Percentiles rank a stretch among this genome's conserved stretches.
These are phyloP conservation scores for Hyposoter dolosus DNA, from an alignment of 2,888 invertebrate genomes.

Conservation along the genomic window DNA sequence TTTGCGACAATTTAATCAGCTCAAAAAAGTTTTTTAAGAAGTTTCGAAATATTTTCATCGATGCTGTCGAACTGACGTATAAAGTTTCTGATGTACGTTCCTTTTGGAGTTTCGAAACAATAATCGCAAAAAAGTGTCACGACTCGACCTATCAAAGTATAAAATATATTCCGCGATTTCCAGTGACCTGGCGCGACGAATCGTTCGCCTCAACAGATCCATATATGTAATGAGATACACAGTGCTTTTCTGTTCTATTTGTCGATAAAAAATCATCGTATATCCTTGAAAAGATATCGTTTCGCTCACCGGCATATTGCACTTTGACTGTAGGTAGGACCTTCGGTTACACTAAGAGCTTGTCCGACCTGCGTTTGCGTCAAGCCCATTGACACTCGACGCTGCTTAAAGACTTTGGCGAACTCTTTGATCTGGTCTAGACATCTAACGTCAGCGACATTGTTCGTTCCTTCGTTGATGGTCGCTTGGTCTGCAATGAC, in stretches of 20 bases:
- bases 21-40: background rate
- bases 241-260: slow-evolving; percentile 61
- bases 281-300: slow-evolving; percentile 40
- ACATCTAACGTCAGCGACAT: slow-evolving; percentile 98
- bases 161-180: slow-evolving; percentile 77
- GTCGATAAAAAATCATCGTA: slow-evolving; percentile 37
- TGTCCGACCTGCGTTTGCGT: slow-evolving; percentile 99
- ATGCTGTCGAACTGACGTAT: background rate
- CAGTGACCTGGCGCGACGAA: slow-evolving; percentile 82
- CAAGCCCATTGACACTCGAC: slow-evolving; percentile 96
- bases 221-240: slow-evolving; percentile 12
- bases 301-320: slow-evolving; percentile 97
- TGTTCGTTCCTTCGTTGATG: slow-evolving; percentile 96
- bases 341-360: slow-evolving; percentile 97
- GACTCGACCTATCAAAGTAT: slow-evolving; percentile 13
- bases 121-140: slow-evolving; percentile 32
- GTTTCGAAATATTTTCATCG: background rate
- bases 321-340: slow-evolving; percentile 99
- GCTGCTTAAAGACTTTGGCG: slow-evolving; percentile 98
- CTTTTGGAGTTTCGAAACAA: background rate
- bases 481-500: slow-evolving; percentile 92
- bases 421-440: slow-evolving; percentile 99
- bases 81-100: background rate
- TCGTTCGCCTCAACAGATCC: slow-evolving; percentile 33
- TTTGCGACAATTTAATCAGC: slow-evolving; percentile 13